Evolutionary conservation across 2,888 invertebrate species (phyloP).

Genomic region (Temnothorax unifasciatus): DNA sequence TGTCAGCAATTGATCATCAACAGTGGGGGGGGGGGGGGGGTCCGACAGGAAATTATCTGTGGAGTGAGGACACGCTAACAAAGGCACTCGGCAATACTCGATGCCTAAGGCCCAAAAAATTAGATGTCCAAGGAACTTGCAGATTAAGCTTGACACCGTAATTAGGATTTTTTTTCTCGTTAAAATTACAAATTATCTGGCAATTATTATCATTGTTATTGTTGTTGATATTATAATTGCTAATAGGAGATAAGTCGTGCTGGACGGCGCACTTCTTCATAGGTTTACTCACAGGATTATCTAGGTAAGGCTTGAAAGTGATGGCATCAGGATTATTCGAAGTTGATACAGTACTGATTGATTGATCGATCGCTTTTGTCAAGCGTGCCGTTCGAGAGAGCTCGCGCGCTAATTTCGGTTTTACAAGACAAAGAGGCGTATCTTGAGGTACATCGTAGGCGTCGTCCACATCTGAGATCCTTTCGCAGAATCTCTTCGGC

Average conservation of each 20-base stretch:
- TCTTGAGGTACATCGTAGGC: conserved; percentile 82
- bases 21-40: not conserved
- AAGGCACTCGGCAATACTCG: conserved; percentile 77
- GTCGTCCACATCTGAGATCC: conserved; percentile 66
- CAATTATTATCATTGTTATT: conserved; percentile 79
- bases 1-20: not conserved
- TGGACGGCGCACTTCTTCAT: conserved; percentile 67
- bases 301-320: conserved; percentile 92
- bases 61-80: conserved; percentile 72
- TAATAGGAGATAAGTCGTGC: conserved; percentile 66
- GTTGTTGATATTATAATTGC: conserved; percentile 66
- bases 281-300: conserved; percentile 88
- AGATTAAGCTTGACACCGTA: conserved; percentile 81
- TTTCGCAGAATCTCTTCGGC: conserved; percentile 78
- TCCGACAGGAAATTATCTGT: conserved; percentile 12
- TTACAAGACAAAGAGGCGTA: conserved; percentile 86
- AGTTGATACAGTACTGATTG: conserved; percentile 78
- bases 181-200: conserved; percentile 81
- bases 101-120: too few relatives aligned
- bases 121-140: conserved; percentile 76
- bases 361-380: conserved; percentile 56
- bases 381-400: conserved; percentile 71
- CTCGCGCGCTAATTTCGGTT: conserved; percentile 78
- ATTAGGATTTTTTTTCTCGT: conserved; percentile 77
- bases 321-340: conserved; percentile 89